Evolutionary conservation across 2,797 vertebrate species (phyloP), one percentile per base, ranked within the genome.

Genomic region (Etheostoma nigrum): DNA sequence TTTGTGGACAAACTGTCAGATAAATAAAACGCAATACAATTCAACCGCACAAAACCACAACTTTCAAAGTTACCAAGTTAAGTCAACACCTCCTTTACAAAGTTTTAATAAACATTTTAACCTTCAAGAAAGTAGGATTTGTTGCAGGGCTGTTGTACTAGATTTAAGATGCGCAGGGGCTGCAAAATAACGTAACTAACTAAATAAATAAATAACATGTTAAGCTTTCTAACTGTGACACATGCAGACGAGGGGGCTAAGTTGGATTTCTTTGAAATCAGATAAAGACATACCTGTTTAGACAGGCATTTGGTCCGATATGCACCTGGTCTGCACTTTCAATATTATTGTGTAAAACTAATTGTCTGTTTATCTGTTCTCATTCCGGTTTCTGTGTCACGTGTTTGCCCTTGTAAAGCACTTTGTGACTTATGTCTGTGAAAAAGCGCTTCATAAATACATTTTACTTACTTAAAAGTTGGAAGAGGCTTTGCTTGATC

Each of bases 401-500:
- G 36, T 10, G 10, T 40, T 40, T 40, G 36, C 36, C 36, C 10
- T 11, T 40, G 10, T 40, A 40, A 40, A 40, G 36, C 36, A 40
- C 36, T 40, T 40, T 40, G 36, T 40, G 36, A 40, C 36, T 11
- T 40, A 40, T 40, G 10, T 11, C 3, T 40, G 36, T 40, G 36
- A 40, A 40, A 40, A 40, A 40, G 36, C 36, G 36, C 36, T 10
- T 40, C 10, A 40, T 40, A 11, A 40, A 40, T 40, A 40, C 36
- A 40, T 40, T 12, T 40, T 40, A 40, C 36, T 40, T 40, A 11
- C 10, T 40, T 40, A 40, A 40, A 40, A 40, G 10, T 40, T 40
- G 36, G 10, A 40, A 23, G 58, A 72, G 67, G 19, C 15, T 79
- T 53, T 67, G 47, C 15, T 53, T 55, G 45, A 64, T 36, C 47